Conservation (phyloP, 2,113 vertebrate species). For the Nesoenas mayeri region DNA sequence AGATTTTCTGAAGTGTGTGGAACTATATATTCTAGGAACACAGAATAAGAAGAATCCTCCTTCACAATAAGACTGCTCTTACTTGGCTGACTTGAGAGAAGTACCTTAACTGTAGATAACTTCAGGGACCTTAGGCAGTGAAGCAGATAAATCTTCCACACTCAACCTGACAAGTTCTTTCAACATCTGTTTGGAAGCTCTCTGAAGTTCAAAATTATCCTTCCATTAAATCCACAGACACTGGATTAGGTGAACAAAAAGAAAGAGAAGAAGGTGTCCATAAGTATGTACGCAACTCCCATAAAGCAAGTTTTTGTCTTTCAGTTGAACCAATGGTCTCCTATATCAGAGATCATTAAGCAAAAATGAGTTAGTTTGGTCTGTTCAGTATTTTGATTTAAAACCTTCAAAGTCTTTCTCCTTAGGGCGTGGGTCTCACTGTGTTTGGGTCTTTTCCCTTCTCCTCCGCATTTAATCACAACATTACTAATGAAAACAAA, state of each 20-base stretch:
- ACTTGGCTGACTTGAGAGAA: neutral
- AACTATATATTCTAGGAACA: neutral
- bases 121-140: neutral
- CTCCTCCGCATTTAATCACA: constrained; percentile 52
- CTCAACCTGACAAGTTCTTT: neutral
- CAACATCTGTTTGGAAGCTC: neutral
- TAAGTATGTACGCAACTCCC: neutral
- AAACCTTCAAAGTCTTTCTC: constrained; percentile 32
- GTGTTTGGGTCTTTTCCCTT: constrained; percentile 14
- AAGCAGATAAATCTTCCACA: neutral
- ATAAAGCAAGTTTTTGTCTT: neutral
- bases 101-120: neutral
- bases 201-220: neutral
- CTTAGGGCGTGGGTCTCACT: neutral
- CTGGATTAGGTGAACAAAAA: neutral
- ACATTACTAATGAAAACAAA: constrained; percentile 76
- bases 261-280: neutral
- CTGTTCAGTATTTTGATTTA: constrained; percentile 27
- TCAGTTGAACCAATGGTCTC: neutral
- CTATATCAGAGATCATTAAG: constrained; percentile 17
- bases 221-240: neutral
- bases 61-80: neutral
- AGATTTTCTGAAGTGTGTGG: neutral
- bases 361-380: constrained; percentile 7
- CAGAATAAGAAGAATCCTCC: neutral